phyloP scores from a whole-genome alignment of 2,113 vertebrate species.

The Centropristis striata region DNA sequence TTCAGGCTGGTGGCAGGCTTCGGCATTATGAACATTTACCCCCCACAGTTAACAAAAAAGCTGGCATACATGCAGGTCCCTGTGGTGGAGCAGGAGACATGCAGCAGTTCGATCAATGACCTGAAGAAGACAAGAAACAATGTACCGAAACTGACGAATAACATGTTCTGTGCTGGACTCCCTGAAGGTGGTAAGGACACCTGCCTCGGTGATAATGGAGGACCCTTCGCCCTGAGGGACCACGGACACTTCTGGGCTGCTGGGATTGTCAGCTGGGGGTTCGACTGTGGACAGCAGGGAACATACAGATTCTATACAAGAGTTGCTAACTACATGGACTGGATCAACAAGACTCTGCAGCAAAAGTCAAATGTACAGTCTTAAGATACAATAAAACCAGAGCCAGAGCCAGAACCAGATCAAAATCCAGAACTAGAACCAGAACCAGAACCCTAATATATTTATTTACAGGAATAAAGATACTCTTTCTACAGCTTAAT shows the following conservation, averaged over 20 bases:
- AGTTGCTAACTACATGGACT: conserved; percentile 67
- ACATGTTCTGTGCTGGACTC: conserved; percentile 80
- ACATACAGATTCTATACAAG: conserved; percentile 67
- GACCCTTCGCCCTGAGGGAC: conserved; percentile 44
- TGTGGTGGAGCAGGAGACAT: conserved; percentile 64
- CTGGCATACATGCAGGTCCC: conserved; percentile 69
- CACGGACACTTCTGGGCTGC: conserved; percentile 56
- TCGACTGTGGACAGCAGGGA: conserved; percentile 45
- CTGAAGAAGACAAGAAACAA: fast-evolving
- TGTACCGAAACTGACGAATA: conserved; percentile 47
- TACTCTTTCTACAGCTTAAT: neutral
- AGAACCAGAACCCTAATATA: too few relatives aligned
- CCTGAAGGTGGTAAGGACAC: conserved; percentile 69
- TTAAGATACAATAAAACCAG: too few relatives aligned
- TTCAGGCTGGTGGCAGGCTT: conserved; percentile 76
- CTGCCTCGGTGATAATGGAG: conserved; percentile 69
- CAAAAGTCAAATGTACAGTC: conserved; percentile 61
- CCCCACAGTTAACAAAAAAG: fast-evolving
- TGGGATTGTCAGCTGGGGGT: conserved; percentile 79
- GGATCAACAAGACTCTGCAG: conserved; percentile 85
- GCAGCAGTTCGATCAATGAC: fast-evolving
- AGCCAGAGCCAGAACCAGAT: too few relatives aligned
- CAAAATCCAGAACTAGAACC: too few relatives aligned
- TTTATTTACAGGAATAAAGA: too few relatives aligned
- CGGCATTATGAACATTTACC: fast-evolving